These are phyloP conservation scores for Callospermophilus lateralis DNA, from an alignment of 2,113 vertebrate genomes.

Conservation along the genomic window DNA sequence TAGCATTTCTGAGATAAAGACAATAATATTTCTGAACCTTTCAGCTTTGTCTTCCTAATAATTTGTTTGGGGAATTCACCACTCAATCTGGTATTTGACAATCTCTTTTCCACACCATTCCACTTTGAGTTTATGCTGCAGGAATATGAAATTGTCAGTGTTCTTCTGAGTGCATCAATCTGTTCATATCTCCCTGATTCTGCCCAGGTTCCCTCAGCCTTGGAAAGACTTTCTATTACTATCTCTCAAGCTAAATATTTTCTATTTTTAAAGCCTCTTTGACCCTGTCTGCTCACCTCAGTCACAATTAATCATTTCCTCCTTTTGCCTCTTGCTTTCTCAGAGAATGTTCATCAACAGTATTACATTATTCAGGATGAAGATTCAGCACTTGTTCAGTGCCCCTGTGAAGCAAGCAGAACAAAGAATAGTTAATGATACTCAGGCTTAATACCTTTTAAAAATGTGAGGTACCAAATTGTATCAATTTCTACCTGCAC, in stretches of 20 bases:
- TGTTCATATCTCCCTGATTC: slow-evolving; percentile 25
- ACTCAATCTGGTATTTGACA: slow-evolving; percentile 9
- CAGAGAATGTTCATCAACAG: background rate
- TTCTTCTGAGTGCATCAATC: background rate
- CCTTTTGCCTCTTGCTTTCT: background rate
- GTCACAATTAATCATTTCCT: slow-evolving; percentile 49
- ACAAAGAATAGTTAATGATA: background rate
- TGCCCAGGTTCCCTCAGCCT: background rate
- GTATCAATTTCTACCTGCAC: background rate
- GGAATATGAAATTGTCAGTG: slow-evolving; percentile 19
- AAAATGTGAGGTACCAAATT: background rate
- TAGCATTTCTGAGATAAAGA: background rate
- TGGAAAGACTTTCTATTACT: background rate
- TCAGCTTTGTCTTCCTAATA: background rate
- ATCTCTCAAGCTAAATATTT: slow-evolving; percentile 59
- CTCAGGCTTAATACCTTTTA: background rate
- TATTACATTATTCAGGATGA: slow-evolving; percentile 57
- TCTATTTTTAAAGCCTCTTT: slow-evolving; percentile 1
- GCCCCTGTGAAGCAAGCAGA: background rate
- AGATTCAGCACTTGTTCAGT: background rate
- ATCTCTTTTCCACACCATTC: slow-evolving; percentile 35
- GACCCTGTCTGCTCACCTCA: background rate
- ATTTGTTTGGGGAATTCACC: background rate
- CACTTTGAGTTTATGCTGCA: background rate
- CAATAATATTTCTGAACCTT: background rate